Evolutionary conservation across 1,140 invertebrate genomes (phyloP).

Genomic region (Macrosteles quadrilineatus): DNA sequence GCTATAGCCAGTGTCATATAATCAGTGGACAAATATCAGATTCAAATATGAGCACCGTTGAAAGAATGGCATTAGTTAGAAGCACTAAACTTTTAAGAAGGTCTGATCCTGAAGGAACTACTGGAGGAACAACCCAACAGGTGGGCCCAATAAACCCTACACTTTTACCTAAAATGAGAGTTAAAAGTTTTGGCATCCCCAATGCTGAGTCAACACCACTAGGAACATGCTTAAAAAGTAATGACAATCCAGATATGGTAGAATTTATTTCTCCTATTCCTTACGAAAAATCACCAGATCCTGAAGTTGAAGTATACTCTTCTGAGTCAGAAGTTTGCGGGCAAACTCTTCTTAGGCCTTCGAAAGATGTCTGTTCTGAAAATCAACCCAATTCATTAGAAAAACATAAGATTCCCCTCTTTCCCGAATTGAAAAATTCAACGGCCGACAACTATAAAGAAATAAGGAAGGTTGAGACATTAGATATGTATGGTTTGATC

Average conservation of each 20-base stretch:
- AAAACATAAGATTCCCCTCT: slow-evolving; percentile 6
- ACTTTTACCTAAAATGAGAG: background rate
- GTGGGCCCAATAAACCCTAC: slow-evolving; percentile 12
- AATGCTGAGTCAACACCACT: slow-evolving; percentile 37
- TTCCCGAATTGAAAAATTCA: slow-evolving; percentile 35
- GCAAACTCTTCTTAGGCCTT: too few relatives aligned
- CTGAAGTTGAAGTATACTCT: background rate
- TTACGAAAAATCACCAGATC: background rate
- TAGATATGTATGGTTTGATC: too few relatives aligned
- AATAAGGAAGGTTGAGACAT: too few relatives aligned
- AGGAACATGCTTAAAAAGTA: slow-evolving; percentile 15
- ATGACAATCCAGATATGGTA: slow-evolving; percentile 1
- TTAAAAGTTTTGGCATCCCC: slow-evolving; percentile 18
- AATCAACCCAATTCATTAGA: background rate
- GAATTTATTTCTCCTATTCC: slow-evolving; percentile 21
- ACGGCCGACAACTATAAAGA: too few relatives aligned
- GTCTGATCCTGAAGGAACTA: slow-evolving; percentile 53
- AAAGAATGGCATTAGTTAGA: slow-evolving; percentile 54
- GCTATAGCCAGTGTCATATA: slow-evolving; percentile 55
- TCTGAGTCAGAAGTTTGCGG: too few relatives aligned
- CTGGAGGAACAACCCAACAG: slow-evolving; percentile 40
- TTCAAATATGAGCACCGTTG: slow-evolving; percentile 56
- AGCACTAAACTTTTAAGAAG: slow-evolving; percentile 45
- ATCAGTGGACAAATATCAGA: background rate
- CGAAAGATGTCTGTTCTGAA: background rate